A percentile compares a stretch with the other conserved stretches of the same genome.
phyloP scores from a whole-genome alignment of 1,140 invertebrate genomes.

The Sesamia nonagrioides region DNA sequence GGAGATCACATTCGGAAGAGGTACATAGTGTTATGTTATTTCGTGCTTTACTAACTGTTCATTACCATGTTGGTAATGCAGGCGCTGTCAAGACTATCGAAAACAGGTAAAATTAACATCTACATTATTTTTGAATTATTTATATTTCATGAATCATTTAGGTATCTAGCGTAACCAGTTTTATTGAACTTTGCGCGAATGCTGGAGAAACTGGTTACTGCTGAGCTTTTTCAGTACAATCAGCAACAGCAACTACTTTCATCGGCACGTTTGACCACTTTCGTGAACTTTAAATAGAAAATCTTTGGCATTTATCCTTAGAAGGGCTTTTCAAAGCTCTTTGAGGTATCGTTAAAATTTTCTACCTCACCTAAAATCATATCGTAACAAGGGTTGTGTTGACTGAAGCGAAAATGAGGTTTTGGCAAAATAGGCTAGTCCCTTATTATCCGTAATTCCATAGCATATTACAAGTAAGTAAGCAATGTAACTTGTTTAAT shows the following conservation, averaged over 20 bases:
- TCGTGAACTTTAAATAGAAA: neutral
- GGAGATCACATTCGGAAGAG: constrained; percentile 82
- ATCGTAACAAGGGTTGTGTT: constrained; percentile 32
- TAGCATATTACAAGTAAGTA: constrained; percentile 48
- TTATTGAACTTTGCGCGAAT: constrained; percentile 11
- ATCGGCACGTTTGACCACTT: neutral
- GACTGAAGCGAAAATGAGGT: constrained; percentile 26
- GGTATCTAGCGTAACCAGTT: constrained; percentile 17
- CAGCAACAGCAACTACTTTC: neutral
- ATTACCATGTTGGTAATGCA: constrained; percentile 45
- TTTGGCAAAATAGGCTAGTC: constrained; percentile 53
- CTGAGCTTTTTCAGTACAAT: constrained; percentile 8
- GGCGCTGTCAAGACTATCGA: constrained; percentile 32
- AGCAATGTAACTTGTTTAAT: constrained; percentile 49
- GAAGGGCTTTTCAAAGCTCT: constrained; percentile 3
- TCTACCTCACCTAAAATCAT: constrained; percentile 29
- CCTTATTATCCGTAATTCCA: constrained; percentile 53
- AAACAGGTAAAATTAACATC: constrained; percentile 44
- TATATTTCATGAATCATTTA: constrained; percentile 16
- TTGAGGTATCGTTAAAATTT: constrained; percentile 7
- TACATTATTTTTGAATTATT: constrained; percentile 19
- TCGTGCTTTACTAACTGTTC: constrained; percentile 36
- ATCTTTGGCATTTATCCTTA: neutral
- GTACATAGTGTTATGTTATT: constrained; percentile 59
- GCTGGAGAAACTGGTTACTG: constrained; percentile 20